Percentiles rank a stretch among this genome's conserved stretches.
phyloP scores from a whole-genome alignment of 2,113 vertebrate species.

The Cervus canadensis region DNA sequence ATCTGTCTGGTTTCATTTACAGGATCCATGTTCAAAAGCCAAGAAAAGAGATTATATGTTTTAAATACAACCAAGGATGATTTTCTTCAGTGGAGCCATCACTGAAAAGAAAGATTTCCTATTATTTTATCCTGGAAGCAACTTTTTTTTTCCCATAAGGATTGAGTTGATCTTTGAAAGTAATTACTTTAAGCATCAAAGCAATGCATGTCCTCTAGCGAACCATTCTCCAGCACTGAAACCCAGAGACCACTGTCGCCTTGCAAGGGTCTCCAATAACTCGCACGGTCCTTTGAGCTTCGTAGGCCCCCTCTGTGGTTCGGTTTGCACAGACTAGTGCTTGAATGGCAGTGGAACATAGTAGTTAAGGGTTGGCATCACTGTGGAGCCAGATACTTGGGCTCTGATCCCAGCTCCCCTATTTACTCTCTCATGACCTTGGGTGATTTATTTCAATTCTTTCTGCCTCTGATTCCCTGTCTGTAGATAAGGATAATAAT shows the following conservation, averaged over 20 bases:
- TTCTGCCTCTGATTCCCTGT: not conserved
- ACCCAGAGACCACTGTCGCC: not conserved
- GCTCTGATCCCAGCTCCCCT: not conserved
- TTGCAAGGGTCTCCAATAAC: not conserved
- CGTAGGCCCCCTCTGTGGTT: not conserved
- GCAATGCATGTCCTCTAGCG: not conserved
- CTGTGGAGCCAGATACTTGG: not conserved
- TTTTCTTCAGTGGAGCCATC: not conserved
- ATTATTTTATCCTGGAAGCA: not conserved
- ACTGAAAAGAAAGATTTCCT: constrained; percentile 12
- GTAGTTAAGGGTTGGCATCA: not conserved
- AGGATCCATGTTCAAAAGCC: not conserved
- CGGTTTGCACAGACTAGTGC: not conserved
- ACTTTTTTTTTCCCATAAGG: not conserved
- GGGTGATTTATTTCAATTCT: not conserved
- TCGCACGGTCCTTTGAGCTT: not conserved
- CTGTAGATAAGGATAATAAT: not conserved
- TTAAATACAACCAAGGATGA: not conserved
- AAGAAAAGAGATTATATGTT: not conserved
- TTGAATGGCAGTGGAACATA: not conserved
- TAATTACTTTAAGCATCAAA: constrained; percentile 19
- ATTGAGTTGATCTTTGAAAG: not conserved
- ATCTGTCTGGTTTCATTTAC: not conserved
- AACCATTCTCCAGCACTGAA: not conserved
- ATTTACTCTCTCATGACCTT: not conserved